Base-by-base conservation (phyloP, 2,888 invertebrate species). In the Patella pellucida region DNA sequence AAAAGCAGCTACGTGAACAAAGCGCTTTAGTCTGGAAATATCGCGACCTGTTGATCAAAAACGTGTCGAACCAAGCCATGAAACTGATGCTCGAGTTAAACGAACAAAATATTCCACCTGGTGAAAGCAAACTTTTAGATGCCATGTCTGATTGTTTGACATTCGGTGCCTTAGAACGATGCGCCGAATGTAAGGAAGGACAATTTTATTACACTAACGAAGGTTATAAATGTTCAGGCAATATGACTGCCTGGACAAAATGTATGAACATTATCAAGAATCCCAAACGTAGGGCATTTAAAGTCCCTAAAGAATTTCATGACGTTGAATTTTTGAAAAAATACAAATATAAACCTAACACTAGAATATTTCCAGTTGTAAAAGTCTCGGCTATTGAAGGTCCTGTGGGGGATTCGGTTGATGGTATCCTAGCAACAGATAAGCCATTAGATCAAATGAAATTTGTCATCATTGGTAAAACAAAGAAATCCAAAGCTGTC, bases 161-260 rank as follows among this genome's bases (percentile, higher is more conserved):
- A 0, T 99, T 99, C 92, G 99, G 99, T 52, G 94, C 94, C 2
- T 92, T 97, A 3, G 91, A 93, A 78, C 93, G 93, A 0, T 99
- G 99, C 86, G 90, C 93, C 0, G 94, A 95, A 84, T 99, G 99
- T 88, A 93, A 93, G 72, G 90, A 92, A 1, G 96, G 96, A 0
- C 95, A 96, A 86, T 92, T 92, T 56, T 87, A 85, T 41, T 92
- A 90, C 85, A 89, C 88, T 86, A 80, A 84, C 94, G 92, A 93
- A 77, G 95, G 96, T 5, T 99, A 99, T 89, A 93, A 94, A 80
- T 99, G 99, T 90, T 94, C 93, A 80, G 97, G 97, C 51, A 92
- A 95, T 88, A 85, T 96, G 52, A 95, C 94, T 15, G 97, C 97
- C 88, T 99, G 97, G 97, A 95, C 96, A 0, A 96, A 96, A 90